Conservation (phyloP, 2,797 vertebrate genomes). For the Acipenser transmontanus region DNA sequence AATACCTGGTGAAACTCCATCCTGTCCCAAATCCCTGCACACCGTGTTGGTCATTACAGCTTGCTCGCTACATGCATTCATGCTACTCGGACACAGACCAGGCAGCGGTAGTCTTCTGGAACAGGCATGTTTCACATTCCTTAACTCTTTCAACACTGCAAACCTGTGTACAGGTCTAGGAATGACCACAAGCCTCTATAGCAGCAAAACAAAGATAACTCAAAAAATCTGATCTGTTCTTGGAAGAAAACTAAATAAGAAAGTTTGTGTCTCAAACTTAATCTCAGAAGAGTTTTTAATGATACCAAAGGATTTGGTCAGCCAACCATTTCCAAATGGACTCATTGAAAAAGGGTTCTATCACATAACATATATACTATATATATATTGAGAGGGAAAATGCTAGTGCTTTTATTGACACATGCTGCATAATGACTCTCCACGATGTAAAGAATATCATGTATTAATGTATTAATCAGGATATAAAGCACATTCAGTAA, state of each 20-base stretch:
- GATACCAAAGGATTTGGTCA: not conserved
- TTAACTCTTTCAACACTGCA: not conserved
- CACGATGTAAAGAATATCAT: slow-evolving; percentile 55
- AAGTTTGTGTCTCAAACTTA: not conserved
- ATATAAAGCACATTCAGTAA: slow-evolving; percentile 37
- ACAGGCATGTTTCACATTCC: slow-evolving; percentile 17
- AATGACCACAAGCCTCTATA: slow-evolving; percentile 5
- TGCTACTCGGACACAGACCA: too few species aligned
- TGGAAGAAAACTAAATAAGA: slow-evolving; percentile 13
- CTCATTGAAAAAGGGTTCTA: slow-evolving; percentile 22
- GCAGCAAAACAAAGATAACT: slow-evolving; percentile 14
- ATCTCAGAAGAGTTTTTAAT: too few species aligned
- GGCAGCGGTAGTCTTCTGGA: not conserved
- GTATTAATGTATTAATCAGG: slow-evolving; percentile 32
- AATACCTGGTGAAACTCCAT: too few species aligned
- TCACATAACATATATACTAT: slow-evolving; percentile 44
- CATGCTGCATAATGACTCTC: slow-evolving; percentile 52
- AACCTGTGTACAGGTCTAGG: not conserved
- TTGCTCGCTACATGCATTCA: too few species aligned
- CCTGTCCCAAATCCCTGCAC: too few species aligned
- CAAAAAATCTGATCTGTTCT: slow-evolving; percentile 15
- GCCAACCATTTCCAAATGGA: slow-evolving; percentile 18
- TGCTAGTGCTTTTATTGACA: slow-evolving; percentile 47
- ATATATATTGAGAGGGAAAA: slow-evolving; percentile 31
- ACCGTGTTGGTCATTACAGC: too few species aligned